phyloP scores from a whole-genome alignment of 2,888 invertebrate genomes.

The Nomada fabriciana region DNA sequence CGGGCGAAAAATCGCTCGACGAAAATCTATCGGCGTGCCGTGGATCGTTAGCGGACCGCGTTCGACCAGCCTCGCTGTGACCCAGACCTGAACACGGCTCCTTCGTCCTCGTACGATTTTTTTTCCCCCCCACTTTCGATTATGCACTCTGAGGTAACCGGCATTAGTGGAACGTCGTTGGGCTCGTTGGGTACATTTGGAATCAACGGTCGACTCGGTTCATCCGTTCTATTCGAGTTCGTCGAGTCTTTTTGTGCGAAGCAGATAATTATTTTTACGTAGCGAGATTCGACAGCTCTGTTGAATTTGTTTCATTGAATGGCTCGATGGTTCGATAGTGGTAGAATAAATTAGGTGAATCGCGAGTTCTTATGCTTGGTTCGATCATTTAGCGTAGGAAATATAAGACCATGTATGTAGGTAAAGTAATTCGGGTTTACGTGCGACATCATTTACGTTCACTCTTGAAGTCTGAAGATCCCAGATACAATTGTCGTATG shows the following conservation, averaged over 20 bases:
- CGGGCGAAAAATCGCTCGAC: conserved; percentile 41
- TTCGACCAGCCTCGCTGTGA: conserved; percentile 20
- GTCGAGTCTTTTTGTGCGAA: not conserved
- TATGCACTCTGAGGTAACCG: conserved; percentile 11
- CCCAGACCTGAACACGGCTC: conserved; percentile 27
- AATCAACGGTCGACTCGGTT: not conserved
- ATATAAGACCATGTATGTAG: too few species aligned
- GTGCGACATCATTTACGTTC: not conserved
- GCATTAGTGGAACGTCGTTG: not conserved
- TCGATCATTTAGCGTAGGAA: too few species aligned
- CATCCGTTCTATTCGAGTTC: not conserved
- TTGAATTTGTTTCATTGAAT: too few species aligned
- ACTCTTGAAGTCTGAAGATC: not conserved
- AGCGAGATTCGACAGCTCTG: too few species aligned
- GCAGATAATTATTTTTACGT: not conserved
- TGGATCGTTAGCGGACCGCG: conserved; percentile 52
- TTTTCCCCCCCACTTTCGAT: conserved; percentile 1
- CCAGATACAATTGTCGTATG: not conserved
- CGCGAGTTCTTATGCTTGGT: too few species aligned
- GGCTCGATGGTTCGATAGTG: too few species aligned
- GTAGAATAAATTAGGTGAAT: too few species aligned
- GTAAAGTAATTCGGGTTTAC: not conserved
- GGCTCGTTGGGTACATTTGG: not conserved
- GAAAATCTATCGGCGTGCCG: conserved; percentile 56
- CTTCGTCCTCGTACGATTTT: conserved; percentile 1